Evolutionary conservation across 2,888 invertebrate genomes (phyloP).

Genomic region (Trachelus iudaicus): DNA sequence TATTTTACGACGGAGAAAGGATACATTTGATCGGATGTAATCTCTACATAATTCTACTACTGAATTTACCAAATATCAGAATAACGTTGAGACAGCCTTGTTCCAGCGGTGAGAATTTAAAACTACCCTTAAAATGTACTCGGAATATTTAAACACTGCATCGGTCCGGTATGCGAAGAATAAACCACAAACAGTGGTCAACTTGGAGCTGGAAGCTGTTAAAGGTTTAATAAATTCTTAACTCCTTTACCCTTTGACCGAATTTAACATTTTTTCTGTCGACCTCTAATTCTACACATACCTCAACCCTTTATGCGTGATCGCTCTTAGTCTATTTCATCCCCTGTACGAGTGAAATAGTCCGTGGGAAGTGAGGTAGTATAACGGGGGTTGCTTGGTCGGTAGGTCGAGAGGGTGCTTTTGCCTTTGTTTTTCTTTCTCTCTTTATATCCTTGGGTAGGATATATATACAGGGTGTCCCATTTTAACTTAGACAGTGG

Average conservation of each 20-base stretch:
- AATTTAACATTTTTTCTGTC: slow-evolving; percentile 5
- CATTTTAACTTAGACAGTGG: too few species aligned
- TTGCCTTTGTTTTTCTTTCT: slow-evolving; percentile 2
- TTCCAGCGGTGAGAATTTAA: background rate
- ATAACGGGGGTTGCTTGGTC: background rate
- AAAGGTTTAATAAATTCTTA: background rate
- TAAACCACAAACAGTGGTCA: too few species aligned
- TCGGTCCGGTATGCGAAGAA: too few species aligned
- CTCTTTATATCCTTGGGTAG: background rate
- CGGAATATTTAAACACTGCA: too few species aligned
- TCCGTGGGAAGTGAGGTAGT: background rate
- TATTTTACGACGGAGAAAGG: background rate
- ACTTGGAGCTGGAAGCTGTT: too few species aligned
- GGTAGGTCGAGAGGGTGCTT: slow-evolving; percentile 1
- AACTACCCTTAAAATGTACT: background rate
- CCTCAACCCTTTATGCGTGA: background rate
- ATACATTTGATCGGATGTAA: background rate
- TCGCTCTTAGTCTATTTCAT: background rate
- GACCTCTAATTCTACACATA: background rate
- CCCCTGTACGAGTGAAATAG: background rate
- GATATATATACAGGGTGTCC: too few species aligned
- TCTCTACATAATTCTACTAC: background rate
- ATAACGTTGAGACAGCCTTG: background rate
- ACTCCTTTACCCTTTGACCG: slow-evolving; percentile 9
- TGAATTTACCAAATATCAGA: background rate